A percentile compares a stretch with the other conserved stretches of the same genome.
These are phyloP conservation scores for Harlomillsia oculata DNA, from an alignment of 1,140 invertebrate species.

Conservation along the genomic window DNA sequence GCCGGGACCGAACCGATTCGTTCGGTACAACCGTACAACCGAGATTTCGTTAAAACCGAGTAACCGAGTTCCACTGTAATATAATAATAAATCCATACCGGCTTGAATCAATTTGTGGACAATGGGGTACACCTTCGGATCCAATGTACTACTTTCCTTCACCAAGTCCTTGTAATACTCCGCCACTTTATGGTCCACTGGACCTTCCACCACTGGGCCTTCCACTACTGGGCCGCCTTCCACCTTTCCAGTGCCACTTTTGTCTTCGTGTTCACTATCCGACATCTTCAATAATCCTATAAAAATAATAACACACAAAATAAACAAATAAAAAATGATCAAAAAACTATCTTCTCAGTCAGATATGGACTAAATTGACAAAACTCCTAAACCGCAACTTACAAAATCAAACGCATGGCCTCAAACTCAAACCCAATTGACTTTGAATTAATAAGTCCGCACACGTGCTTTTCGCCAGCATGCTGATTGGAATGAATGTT, in stretches of 20 bases:
- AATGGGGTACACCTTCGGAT: constrained; percentile 56
- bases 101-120: constrained; percentile 59
- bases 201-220: constrained; percentile 2
- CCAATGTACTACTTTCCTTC: constrained; percentile 61
- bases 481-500: too few species aligned
- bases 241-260: background rate
- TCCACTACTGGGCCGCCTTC: background rate
- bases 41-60: background rate
- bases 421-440: too few species aligned
- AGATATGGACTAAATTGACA: too few species aligned
- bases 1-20: background rate
- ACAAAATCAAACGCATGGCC: too few species aligned
- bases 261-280: too few species aligned
- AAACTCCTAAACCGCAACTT: too few species aligned
- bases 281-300: constrained; percentile 20
- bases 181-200: constrained; percentile 53
- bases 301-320: too few species aligned
- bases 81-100: constrained; percentile 46
- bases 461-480: too few species aligned
- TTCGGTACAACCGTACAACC: background rate
- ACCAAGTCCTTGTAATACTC: constrained; percentile 65
- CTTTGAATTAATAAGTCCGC: too few species aligned
- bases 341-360: too few species aligned
- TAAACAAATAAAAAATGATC: too few species aligned
- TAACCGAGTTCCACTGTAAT: background rate